Base-by-base conservation (phyloP, 1,140 invertebrate species). In the Drosophila nebulosa region DNA sequence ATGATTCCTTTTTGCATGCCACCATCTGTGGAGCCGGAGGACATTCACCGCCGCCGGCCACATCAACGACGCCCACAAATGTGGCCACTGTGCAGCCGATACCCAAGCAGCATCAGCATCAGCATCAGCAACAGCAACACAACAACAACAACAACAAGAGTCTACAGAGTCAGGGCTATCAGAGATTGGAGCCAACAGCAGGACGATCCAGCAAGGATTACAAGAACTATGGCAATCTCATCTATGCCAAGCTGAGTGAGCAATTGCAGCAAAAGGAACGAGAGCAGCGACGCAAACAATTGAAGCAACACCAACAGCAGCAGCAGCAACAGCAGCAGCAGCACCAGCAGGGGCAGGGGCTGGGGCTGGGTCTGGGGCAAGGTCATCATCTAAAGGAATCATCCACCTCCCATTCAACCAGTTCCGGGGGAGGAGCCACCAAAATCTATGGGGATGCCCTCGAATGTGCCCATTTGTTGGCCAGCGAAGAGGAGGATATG, bases 1-100 rank as follows among this genome's bases (percentile, higher is more conserved):
- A 94, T 74, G 93, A 94, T 72, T 92, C 93, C n/a, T 93, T 94
- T 77, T 84, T 94, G 21, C 93, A 93, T 79, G 93, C 93, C 14
- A 93, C 93, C 16, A 93, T 94, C 69, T 94, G 93, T 69, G 88
- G 90, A 18, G 90, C 86, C 14, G 79, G 83, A 12, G 69, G 69
- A 16, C 83, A 84, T 50, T 85, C 89, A 7, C 74, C 79, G 9
- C 78, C 80, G 16, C 58, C 83, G 12, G n/a, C n/a, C n/a, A 83
- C 74, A 9, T 74, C 80, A 24, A 50, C 83, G 12, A 83, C 74
- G 63, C 74, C 78, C 68, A 86, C 74, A 32, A 86, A 88, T 57
- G 86, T 90, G 53, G 89, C 89, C 61, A 90, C 89, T 12, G 85
- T 90, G 14, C 89, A 90, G 70, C 89, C 89, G 27, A 88, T 89